Base-by-base conservation (phyloP, 1,140 invertebrate species). In the Zaprionus africanus region DNA sequence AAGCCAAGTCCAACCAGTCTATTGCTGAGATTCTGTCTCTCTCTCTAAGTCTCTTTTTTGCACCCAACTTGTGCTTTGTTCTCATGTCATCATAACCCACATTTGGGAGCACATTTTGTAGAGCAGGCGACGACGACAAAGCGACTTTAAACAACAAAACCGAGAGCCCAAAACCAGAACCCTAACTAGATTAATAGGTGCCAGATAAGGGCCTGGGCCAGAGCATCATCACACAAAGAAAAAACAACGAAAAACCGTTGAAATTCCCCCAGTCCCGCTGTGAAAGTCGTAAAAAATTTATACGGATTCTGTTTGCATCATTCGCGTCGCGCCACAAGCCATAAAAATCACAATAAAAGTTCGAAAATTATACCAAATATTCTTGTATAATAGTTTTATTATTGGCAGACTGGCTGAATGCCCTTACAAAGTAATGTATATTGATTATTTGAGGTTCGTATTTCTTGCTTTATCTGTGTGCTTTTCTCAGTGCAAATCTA, bases 161-260 rank as follows among this genome's bases (percentile, higher is more conserved):
- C 63, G 34, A 54, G 26, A 64, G 34, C 67, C 53, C 28, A 57
- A 31, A 76, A 57, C 66, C 57, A 66, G 60, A 71, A 71, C 79
- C 83, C 86, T 79, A 86, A 86, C 84, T 88, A 87, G 84, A 90
- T 88, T 88, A 88, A 84, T 90, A 84, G 71, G 43, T 76, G 58
- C 51, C 51, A 67, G 81, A 88, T 88, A 88, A 88, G 81, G 78
- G 70, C 63, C 71, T 49, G 26, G 22, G 17, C 11, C 11, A 13
- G 11, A 41, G 34, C n/a, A 51, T 28, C 28, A n/a, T 7, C 28
- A 15, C 31, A n/a, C n/a, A 36, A 28, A 43, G 41, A 34, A 19
- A 31, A 31, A 3, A 34, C 3, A 34, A 34, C 0, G 2, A 34
- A 31, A 66, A 76, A 54, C 74, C 74, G 69, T 76, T 76, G 62